Base-by-base conservation (phyloP, 2,888 invertebrate genomes). In the Acronicta aceris region DNA sequence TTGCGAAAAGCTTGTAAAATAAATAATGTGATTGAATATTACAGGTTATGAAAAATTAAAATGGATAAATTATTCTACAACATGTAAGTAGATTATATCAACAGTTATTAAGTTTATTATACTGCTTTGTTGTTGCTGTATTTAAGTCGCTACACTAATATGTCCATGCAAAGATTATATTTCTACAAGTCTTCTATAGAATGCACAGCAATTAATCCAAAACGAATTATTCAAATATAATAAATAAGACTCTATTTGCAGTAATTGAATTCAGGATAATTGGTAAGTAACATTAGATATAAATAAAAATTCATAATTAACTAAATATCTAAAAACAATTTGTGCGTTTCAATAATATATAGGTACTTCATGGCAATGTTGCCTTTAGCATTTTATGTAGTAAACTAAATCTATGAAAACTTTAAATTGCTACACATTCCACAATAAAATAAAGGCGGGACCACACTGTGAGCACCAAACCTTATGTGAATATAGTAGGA, bases 1-100 rank as follows among this genome's bases (percentile, higher is more conserved):
- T 47, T 21, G 47, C n/a, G 40, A 52, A 46, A 45, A 69, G 56
- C 13, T 47, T 16, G 42, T 53, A 38, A 53, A 74, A 69, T 71
- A 64, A 74, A 71, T 71, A 59, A 59, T 59, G 52, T 69, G 59
- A 71, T 69, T 69, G 48, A 54, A 71, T 68, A 67, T 59, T 72
- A 61, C 42, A 58, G 62, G 54, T 55, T 36, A 15, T 12, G 12
- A 55, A 63, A 42, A 49, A 67, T n/a, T n/a, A 65, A 59, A 52
- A 33, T 56, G 42, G 17, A 50, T 62, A 69, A 67, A 49, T 57
- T 53, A 36, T 38, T 38, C n/a, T 47, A 33, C 45, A 59, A 56
- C 42, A 41, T 38, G 30, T 52, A 36, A 30, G 41, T 17, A 41
- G n/a, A 40, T 25, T 71, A 27, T 54, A 54, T 33, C 36, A 40